These are phyloP conservation scores for Eremophila alpestris DNA, from an alignment of 2,797 vertebrate species.

Conservation along the genomic window DNA sequence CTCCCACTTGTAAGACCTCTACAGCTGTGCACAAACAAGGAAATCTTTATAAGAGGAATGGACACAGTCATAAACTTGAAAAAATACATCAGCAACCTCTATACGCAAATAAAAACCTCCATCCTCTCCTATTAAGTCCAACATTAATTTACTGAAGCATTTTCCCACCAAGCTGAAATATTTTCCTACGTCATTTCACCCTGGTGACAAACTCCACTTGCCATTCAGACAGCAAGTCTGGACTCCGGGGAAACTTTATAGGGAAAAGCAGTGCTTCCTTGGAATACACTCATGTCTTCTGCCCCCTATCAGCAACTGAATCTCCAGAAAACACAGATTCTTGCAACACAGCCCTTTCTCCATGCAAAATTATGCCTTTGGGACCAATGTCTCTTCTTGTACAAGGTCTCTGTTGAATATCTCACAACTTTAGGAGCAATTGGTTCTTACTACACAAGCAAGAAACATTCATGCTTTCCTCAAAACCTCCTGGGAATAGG, in stretches of 20 bases:
- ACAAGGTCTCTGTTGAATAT: neutral
- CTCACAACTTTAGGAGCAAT: neutral
- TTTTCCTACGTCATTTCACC: neutral
- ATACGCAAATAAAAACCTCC: accelerated
- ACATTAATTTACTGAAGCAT: neutral
- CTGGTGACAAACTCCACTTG: neutral
- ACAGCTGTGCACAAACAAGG: constrained; percentile 11
- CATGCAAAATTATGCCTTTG: neutral
- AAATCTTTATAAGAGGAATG: constrained; percentile 3
- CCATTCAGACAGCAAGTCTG: neutral
- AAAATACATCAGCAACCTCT: neutral
- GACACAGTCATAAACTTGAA: neutral
- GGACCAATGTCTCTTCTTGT: neutral
- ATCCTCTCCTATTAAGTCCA: neutral
- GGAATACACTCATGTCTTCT: neutral
- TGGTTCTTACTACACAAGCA: neutral
- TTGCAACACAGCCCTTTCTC: neutral
- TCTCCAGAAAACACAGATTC: neutral
- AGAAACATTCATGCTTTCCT: neutral
- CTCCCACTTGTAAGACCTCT: neutral
- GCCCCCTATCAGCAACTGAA: neutral
- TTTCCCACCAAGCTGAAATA: neutral
- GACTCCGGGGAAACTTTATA: neutral
- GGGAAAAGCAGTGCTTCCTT: neutral
- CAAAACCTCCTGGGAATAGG: neutral